These are phyloP conservation scores for Tapirus indicus DNA, from an alignment of 2,797 vertebrate genomes.

Conservation along the genomic window DNA sequence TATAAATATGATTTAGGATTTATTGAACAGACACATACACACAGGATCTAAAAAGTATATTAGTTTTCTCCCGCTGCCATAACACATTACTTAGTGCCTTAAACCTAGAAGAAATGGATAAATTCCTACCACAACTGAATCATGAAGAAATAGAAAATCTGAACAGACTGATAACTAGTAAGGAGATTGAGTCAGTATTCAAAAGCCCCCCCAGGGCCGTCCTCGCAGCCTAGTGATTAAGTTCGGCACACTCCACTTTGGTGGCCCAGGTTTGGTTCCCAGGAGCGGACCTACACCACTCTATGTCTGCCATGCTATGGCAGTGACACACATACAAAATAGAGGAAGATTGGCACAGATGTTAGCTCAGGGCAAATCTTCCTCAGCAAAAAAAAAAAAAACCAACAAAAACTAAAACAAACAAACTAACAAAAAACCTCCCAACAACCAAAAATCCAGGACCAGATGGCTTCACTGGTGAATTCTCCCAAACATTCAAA, in stretches of 20 bases:
- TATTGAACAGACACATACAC: not conserved
- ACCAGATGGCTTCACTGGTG: not conserved
- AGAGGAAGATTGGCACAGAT: too few species aligned
- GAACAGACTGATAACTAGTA: not conserved
- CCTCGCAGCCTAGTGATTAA: too few species aligned
- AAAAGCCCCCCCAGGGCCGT: not conserved
- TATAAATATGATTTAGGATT: not conserved
- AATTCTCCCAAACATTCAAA: not conserved
- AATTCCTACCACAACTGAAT: not conserved
- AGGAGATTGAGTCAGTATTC: not conserved
- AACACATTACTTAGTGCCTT: not conserved
- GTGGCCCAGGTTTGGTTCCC: too few species aligned
- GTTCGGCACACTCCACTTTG: too few species aligned
- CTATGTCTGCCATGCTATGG: too few species aligned
- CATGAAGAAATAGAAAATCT: not conserved
- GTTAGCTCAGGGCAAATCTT: too few species aligned
- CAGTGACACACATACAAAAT: too few species aligned
- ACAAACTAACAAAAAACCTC: not conserved
- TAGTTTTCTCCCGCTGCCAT: not conserved
- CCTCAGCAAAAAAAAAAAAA: too few species aligned
- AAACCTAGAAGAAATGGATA: not conserved
- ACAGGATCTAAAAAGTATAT: not conserved
- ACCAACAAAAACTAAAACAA: too few species aligned
- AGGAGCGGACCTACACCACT: too few species aligned
- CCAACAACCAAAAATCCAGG: not conserved